Evolutionary conservation across 2,888 invertebrate species (phyloP).

Genomic region (Drosophila sordidula): DNA sequence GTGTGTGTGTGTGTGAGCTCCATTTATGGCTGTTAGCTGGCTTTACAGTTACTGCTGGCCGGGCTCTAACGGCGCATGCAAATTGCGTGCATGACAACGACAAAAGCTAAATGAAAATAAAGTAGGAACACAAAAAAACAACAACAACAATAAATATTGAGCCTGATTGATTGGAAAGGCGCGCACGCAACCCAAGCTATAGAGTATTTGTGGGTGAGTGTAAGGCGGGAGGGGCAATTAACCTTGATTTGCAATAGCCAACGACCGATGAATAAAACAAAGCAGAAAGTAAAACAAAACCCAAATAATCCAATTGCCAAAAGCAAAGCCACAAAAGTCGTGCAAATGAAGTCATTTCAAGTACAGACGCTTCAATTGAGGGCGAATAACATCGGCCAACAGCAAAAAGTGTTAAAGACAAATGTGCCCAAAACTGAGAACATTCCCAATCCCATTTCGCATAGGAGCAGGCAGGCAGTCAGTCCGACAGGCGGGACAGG

Average conservation of each 20-base stretch:
- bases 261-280: constrained; percentile 33
- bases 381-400: constrained; percentile 44
- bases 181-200: constrained; percentile 30
- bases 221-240: constrained; percentile 37
- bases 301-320: constrained; percentile 4
- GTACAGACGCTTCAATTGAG: constrained; percentile 60
- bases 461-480: neutral
- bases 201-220: neutral
- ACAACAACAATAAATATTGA: constrained; percentile 29
- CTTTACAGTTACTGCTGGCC: constrained; percentile 49
- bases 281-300: constrained; percentile 12
- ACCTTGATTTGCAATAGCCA: constrained; percentile 65
- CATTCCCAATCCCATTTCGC: constrained; percentile 27
- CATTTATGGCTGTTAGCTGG: constrained; percentile 40
- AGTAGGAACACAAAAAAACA: neutral
- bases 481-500: constrained; percentile 19
- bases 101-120: constrained; percentile 33
- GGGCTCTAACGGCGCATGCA: constrained; percentile 54
- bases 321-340: constrained; percentile 50
- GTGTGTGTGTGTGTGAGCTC: constrained; percentile 4
- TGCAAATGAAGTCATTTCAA: constrained; percentile 76
- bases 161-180: constrained; percentile 64
- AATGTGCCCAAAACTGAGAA: constrained; percentile 19
- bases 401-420: constrained; percentile 32
- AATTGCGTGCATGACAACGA: constrained; percentile 63